Base-by-base conservation (phyloP, 2,113 vertebrate species). In the Hucho hucho region DNA sequence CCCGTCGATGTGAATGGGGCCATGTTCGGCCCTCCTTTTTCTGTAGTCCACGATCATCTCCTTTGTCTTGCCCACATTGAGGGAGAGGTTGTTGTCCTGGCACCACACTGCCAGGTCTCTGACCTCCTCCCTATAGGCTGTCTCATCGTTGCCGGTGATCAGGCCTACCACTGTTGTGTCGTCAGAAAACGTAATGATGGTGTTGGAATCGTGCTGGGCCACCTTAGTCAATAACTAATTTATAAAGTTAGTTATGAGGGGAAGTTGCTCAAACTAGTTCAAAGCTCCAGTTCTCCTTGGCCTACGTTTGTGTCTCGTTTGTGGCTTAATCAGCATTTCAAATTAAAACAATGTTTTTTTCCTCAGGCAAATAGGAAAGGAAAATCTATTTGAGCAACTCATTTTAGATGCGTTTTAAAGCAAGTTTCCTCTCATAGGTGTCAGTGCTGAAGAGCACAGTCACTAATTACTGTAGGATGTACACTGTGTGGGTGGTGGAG, bases 331-430 rank as follows among this genome's bases (percentile, higher is more conserved):
- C 79, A 81, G 78, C 64, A 81, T 72, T 49, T 72, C 63, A 75
- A 79, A 87, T 85, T 81, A 77, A 37, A 76, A 73, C 72, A 64
- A 58, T 53, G 53, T 81, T 69, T 81, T 81, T 83, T 77, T 71
- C 74, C 80, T 79, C 74, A 70, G 77, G 81, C 80, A 83, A 77
- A 84, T 65, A 25, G 81, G 67, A 79, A 66, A 37, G 73, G 72
- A 86, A 81, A 89, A 88, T 87, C 80, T 82, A 87, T 89, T 76
- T 68, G 59, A 81, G 73, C 67, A 37, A 37, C 37, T 37, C 37
- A 9, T 37, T 37, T 37, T 37, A 37, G 37, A 64, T 77, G 49
- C 83, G 86, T 87, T 79, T 83, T 85, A 79, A 79, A 75, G 74
- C 74, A 71, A 14, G n/a, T 69, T 77, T 79, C 76, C 63, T 85